A percentile compares a stretch with the other conserved stretches of the same genome.
These are phyloP conservation scores for Heterochromis multidens DNA, from an alignment of 2,113 vertebrate genomes.

Conservation along the genomic window DNA sequence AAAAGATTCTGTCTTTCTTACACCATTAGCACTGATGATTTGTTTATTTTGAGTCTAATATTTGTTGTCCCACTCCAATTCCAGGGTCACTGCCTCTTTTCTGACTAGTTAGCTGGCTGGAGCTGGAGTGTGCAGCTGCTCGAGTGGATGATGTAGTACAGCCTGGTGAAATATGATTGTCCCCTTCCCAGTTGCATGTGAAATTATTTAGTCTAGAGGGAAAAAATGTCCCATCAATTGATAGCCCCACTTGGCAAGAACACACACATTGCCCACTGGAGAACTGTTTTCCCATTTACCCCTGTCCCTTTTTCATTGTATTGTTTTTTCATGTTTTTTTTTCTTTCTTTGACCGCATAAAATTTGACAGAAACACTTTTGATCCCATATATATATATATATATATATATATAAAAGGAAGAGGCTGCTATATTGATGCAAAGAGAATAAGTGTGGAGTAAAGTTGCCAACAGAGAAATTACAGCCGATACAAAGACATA, in stretches of 20 bases:
- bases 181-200: constrained; percentile 23
- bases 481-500: constrained; percentile 4
- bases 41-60: constrained; percentile 19
- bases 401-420: constrained; percentile 32
- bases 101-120: background rate
- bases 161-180: constrained; percentile 26
- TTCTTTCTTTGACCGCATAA: constrained; percentile 20
- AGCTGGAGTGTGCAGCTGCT: background rate
- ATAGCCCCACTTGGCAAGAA: constrained; percentile 16
- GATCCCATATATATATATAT: constrained; percentile 22
- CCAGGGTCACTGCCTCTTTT: background rate
- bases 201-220: constrained; percentile 48
- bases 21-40: constrained; percentile 10
- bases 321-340: constrained; percentile 28
- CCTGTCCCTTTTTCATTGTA: constrained; percentile 23
- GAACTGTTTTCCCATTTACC: constrained; percentile 51
- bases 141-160: constrained; percentile 26
- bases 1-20: constrained; percentile 1
- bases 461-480: background rate
- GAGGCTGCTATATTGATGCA: background rate
- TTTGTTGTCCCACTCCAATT: background rate
- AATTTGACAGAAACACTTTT: constrained; percentile 55
- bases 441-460: background rate
- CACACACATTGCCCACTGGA: constrained; percentile 15
- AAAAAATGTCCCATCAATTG: constrained; percentile 29